Evolutionary conservation across 2,113 vertebrate species (phyloP), one percentile per base, ranked within the genome.

Genomic region (Chiloscyllium plagiosum): DNA sequence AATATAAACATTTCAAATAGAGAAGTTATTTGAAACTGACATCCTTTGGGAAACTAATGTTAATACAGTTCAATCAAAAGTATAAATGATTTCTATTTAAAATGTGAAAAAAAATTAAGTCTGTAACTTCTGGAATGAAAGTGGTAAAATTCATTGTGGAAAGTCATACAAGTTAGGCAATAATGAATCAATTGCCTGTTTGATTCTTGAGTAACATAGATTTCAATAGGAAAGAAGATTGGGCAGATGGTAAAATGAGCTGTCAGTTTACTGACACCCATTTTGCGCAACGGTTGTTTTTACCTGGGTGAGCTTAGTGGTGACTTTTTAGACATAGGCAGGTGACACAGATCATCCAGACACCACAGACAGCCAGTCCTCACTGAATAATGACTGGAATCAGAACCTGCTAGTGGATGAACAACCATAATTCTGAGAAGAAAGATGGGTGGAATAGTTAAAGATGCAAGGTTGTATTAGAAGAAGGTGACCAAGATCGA

Each of bases 1-100:
- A 47, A 47, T 47, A 47, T 47, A 56, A 52, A 52, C 29, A 29
- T 13, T 26, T 29, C 26, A 90, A 61, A 33, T 29, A 7, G 42
- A 26, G 87, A 61, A 90, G 61, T 90, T 52, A 89, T 89, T 26
- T 89, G 22, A 89, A 89, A 89, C 15, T 89, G 86, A 50, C 76
- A 15, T 78, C 29, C 33, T 7, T 42, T 85, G 17, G 80, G 50
- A 89, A 29, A 26, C 42, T 10, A 89, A 50, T 86, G 42, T 22
- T 50, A 22, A 50, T 50, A 86, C 50, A 86, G 83, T 19, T 50
- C 1, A 47, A 50, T 4, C 83, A n/a, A 78, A 78, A n/a, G 76
- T 78, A 7, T 33, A 78, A 78, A 37, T 86, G 42, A 24, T 86
- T 86, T 47, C 83, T 50, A 47, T n/a, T 33, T 78, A 29, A 78